phyloP scores from a whole-genome alignment of 2,113 vertebrate species.

The Gadus macrocephalus region DNA sequence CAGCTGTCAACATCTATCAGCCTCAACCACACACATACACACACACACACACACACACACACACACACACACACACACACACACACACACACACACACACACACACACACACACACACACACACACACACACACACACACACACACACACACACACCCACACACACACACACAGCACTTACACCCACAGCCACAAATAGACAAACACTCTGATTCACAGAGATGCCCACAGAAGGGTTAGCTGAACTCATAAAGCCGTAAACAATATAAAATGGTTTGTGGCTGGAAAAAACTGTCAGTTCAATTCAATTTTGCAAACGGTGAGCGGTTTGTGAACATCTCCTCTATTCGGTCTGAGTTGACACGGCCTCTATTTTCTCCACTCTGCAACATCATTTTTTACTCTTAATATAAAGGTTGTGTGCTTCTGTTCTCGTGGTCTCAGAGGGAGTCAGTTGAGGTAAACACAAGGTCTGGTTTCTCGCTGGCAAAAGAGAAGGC shows the following conservation, averaged over 20 bases:
- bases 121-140: not conserved
- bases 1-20: conserved; percentile 81
- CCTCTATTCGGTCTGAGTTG: conserved; percentile 62
- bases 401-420: conserved; percentile 48
- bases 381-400: conserved; percentile 48
- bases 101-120: conserved; percentile 28
- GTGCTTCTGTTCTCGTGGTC: conserved; percentile 28
- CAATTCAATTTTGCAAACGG: conserved; percentile 63
- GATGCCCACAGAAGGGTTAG: conserved; percentile 31
- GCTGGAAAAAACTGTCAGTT: conserved; percentile 60
- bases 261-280: conserved; percentile 68
- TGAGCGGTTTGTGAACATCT: conserved; percentile 50
- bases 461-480: too few species aligned
- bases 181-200: conserved; percentile 29
- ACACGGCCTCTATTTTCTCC: conserved; percentile 56
- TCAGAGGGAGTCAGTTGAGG: too few species aligned
- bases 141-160: conserved; percentile 28
- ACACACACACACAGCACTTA: conserved; percentile 3
- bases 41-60: conserved; percentile 1
- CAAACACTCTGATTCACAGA: not conserved
- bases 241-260: conserved; percentile 62
- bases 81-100: conserved; percentile 6
- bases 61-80: conserved; percentile 28
- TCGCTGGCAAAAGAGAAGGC: too few species aligned
- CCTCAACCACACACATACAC: conserved; percentile 49